Evolutionary conservation across 2,888 invertebrate genomes (phyloP).

Genomic region (Portevinia maculata): DNA sequence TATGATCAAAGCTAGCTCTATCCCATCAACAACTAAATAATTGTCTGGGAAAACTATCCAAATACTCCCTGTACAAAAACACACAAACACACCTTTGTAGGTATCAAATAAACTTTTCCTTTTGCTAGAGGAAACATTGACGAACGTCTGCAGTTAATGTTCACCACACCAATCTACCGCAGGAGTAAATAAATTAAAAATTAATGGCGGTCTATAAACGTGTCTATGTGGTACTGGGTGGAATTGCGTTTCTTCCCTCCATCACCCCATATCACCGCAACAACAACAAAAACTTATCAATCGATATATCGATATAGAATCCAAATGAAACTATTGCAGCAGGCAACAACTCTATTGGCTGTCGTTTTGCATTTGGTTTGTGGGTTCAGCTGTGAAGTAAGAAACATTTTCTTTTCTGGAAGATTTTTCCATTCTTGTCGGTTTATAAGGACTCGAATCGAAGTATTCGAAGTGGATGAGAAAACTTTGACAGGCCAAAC

Average conservation of each 20-base stretch:
- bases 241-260: background rate
- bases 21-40: conserved; percentile 19
- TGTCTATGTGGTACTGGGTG: background rate
- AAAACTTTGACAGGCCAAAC: conserved; percentile 66
- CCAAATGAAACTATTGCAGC: conserved; percentile 32
- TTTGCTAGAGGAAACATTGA: conserved; percentile 3
- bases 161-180: conserved; percentile 66
- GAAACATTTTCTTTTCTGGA: background rate
- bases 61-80: background rate
- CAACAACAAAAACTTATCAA: conserved; percentile 13
- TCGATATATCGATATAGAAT: conserved; percentile 64
- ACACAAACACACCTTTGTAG: background rate
- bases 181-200: conserved; percentile 74
- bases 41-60: conserved; percentile 42
- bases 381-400: background rate
- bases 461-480: conserved; percentile 18
- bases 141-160: conserved; percentile 66
- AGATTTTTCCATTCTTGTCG: no score
- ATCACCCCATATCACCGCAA: no score
- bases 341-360: conserved; percentile 12
- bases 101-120: conserved; percentile 9
- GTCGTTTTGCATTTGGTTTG: conserved; percentile 15
- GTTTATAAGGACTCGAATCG: no score
- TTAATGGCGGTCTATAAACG: conserved; percentile 64
- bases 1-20: background rate